A percentile compares a stretch with the other conserved stretches of the same genome.
These are phyloP conservation scores for Trissolcus japonicus DNA, from an alignment of 2,888 invertebrate species.

Conservation along the genomic window DNA sequence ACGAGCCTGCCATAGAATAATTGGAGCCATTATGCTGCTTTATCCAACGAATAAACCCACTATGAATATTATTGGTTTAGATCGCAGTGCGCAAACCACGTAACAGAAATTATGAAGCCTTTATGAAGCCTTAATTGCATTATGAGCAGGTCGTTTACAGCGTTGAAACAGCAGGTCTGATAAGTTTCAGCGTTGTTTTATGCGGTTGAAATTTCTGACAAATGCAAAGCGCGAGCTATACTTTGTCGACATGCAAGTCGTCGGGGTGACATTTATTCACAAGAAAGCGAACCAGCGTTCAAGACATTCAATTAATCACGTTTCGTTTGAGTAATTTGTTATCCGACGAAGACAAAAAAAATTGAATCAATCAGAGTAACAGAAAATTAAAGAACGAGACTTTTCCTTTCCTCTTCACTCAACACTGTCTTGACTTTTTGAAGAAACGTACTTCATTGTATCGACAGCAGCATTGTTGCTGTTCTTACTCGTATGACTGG, in stretches of 20 bases:
- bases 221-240: constrained; percentile 5
- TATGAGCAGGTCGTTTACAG: constrained; percentile 51
- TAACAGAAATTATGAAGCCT: constrained; percentile 62
- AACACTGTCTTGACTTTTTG: neutral
- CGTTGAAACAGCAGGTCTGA: constrained; percentile 6
- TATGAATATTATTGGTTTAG: constrained; percentile 58
- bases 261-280: too few relatives aligned
- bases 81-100: constrained; percentile 39
- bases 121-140: constrained; percentile 67
- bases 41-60: constrained; percentile 56
- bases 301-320: too few relatives aligned
- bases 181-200: constrained; percentile 8
- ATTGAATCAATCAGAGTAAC: too few relatives aligned
- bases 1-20: constrained; percentile 60
- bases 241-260: too few relatives aligned
- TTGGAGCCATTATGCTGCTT: constrained; percentile 63
- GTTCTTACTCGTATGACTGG: neutral
- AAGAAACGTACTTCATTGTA: neutral
- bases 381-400: too few relatives aligned
- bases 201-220: constrained; percentile 15
- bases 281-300: too few relatives aligned
- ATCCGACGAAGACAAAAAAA: too few relatives aligned
- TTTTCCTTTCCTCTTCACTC: too few relatives aligned
- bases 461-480: neutral
- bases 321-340: too few relatives aligned